A percentile compares a stretch with the other conserved stretches of the same genome.
Conservation (phyloP, 2,113 vertebrate genomes). For the Pluvianellus socialis region DNA sequence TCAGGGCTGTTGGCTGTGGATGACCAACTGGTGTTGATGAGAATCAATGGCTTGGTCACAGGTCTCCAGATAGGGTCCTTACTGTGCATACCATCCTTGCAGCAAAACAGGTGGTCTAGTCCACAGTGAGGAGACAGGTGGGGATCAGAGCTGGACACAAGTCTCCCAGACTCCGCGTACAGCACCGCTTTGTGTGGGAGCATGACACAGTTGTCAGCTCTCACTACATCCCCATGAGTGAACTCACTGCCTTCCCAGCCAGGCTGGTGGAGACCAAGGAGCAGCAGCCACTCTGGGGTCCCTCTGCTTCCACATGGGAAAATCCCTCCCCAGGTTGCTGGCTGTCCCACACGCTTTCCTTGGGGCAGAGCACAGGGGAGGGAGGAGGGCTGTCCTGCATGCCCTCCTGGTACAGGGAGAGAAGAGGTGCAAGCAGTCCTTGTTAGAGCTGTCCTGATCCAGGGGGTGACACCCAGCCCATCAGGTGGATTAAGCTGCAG, state of each 20-base stretch:
- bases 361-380: not conserved
- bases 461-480: not conserved
- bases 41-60: not conserved
- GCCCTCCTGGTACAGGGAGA: not conserved
- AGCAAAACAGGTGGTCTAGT: not conserved
- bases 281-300: not conserved
- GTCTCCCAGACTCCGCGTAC: not conserved
- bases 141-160: not conserved
- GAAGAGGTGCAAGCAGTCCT: not conserved
- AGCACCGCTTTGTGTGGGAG: not conserved
- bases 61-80: not conserved
- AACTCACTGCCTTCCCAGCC: not conserved
- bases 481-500: not conserved
- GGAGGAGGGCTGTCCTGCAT: not conserved
- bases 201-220: not conserved
- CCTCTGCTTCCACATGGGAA: not conserved
- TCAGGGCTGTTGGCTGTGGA: not conserved
- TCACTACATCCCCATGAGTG: not conserved
- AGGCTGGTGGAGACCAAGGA: not conserved
- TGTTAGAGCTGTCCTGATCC: not conserved
- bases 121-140: not conserved
- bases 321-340: accelerated
- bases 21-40: not conserved
- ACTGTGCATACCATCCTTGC: not conserved
- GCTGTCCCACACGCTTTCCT: accelerated